phyloP scores from a whole-genome alignment of 2,888 invertebrate genomes.

The Ophion obscuratus region DNA sequence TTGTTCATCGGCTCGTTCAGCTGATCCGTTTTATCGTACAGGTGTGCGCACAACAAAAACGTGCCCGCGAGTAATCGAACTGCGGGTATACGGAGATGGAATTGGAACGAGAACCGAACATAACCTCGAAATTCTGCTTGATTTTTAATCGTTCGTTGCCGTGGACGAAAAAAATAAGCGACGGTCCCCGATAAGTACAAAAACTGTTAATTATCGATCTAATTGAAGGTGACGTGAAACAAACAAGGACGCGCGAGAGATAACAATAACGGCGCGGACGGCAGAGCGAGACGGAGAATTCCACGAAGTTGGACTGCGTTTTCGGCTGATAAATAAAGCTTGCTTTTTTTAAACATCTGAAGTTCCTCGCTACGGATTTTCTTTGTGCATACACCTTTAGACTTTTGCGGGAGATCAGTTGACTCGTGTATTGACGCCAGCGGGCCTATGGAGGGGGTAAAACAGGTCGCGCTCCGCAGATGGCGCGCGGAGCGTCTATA shows the following conservation, averaged over 20 bases:
- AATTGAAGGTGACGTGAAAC: background rate
- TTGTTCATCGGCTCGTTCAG: slow-evolving; percentile 5
- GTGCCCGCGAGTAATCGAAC: background rate
- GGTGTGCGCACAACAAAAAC: background rate
- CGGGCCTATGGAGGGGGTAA: slow-evolving; percentile 7
- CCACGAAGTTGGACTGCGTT: background rate
- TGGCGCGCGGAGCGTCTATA: slow-evolving; percentile 45
- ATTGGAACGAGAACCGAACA: slow-evolving; percentile 2
- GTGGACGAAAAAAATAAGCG: background rate
- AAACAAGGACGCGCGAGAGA: background rate
- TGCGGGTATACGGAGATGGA: background rate
- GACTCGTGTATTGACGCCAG: background rate
- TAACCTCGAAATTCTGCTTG: background rate
- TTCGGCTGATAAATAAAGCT: background rate
- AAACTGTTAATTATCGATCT: background rate
- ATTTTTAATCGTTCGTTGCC: background rate
- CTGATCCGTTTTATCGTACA: slow-evolving; percentile 28
- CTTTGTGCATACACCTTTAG: slow-evolving; percentile 3
- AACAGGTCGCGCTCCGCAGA: slow-evolving; percentile 15
- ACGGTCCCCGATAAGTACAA: background rate
- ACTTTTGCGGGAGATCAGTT: background rate
- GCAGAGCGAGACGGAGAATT: background rate
- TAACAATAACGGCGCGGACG: background rate
- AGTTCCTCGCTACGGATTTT: background rate
- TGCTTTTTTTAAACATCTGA: background rate